Percentiles rank a stretch among this genome's conserved stretches.
phyloP scores from a whole-genome alignment of 2,888 invertebrate genomes.

The Melikaiella ostensackeni region DNA sequence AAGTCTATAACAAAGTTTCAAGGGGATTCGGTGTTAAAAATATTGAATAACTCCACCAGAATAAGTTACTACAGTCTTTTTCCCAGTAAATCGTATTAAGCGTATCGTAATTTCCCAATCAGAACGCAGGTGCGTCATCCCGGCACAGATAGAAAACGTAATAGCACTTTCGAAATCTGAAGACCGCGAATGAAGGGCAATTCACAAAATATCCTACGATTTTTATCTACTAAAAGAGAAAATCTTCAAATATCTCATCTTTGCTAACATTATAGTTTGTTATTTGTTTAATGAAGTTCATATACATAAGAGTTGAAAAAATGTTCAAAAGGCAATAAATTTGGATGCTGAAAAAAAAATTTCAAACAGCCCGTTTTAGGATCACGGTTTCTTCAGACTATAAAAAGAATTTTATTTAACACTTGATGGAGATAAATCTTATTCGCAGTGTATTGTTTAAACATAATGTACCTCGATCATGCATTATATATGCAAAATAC shows the following conservation, averaged over 20 bases:
- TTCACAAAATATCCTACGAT: neutral
- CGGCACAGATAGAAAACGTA: slow-evolving; percentile 44
- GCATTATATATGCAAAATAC: too few relatives aligned
- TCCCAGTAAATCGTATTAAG: slow-evolving; percentile 9
- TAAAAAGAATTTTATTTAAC: too few relatives aligned
- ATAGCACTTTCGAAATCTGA: slow-evolving; percentile 28
- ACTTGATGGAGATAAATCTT: too few relatives aligned
- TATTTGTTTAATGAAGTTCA: too few relatives aligned
- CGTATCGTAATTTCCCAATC: slow-evolving; percentile 54
- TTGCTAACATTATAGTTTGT: too few relatives aligned
- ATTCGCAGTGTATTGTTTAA: too few relatives aligned
- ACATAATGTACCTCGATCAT: too few relatives aligned
- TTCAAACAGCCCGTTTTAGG: too few relatives aligned
- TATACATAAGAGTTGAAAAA: too few relatives aligned
- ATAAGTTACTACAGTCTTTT: neutral
- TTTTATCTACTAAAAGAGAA: neutral
- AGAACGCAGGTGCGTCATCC: slow-evolving; percentile 66
- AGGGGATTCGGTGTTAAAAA: neutral
- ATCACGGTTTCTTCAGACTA: too few relatives aligned
- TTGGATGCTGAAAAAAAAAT: too few relatives aligned
- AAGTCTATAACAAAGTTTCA: slow-evolving; percentile 3
- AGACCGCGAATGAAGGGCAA: neutral
- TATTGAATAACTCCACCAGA: slow-evolving; percentile 8
- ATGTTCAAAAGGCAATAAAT: too few relatives aligned
- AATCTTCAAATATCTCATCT: neutral